phyloP scores from a whole-genome alignment of 23 tunicate species.

The Pegea sp. region DNA sequence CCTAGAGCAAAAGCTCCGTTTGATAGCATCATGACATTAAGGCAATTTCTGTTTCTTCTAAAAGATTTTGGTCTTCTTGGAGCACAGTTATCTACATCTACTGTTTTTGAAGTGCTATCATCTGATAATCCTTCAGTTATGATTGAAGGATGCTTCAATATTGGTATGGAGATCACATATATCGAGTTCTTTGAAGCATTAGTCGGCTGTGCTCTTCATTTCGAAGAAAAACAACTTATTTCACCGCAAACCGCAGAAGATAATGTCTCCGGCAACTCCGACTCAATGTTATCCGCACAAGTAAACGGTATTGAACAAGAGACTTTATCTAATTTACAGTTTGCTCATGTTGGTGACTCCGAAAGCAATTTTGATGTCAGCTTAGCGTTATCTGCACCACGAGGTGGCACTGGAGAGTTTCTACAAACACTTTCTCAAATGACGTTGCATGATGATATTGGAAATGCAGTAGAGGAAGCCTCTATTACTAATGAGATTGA shows the following conservation, averaged over 20 bases:
- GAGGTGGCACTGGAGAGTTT: slow-evolving; percentile 18
- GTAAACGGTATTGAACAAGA: too few relatives aligned
- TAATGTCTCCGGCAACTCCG: not conserved
- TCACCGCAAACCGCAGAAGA: not conserved
- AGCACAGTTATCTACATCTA: slow-evolving; percentile 16
- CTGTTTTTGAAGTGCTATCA: slow-evolving; percentile 33
- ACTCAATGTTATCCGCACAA: too few relatives aligned
- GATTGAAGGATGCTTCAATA: slow-evolving; percentile 31
- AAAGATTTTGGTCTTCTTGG: slow-evolving; percentile 62
- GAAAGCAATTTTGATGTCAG: not conserved
- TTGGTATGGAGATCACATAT: slow-evolving; percentile 86
- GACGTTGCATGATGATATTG: slow-evolving; percentile 7
- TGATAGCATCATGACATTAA: slow-evolving; percentile 29
- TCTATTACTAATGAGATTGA: not conserved
- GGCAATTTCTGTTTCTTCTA: slow-evolving; percentile 40
- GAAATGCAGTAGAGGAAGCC: not conserved
- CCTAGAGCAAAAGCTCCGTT: slow-evolving; percentile 30
- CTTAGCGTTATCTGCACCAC: not conserved
- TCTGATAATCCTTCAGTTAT: slow-evolving; percentile 47
- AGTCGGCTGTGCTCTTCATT: slow-evolving; percentile 45
- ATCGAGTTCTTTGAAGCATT: slow-evolving; percentile 87
- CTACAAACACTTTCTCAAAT: slow-evolving; percentile 26
- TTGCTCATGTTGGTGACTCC: not conserved
- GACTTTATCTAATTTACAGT: too few relatives aligned
- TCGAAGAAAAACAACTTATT: slow-evolving; percentile 1